phyloP scores from a whole-genome alignment of 2,797 vertebrate genomes.

The Silurus aristotelis region DNA sequence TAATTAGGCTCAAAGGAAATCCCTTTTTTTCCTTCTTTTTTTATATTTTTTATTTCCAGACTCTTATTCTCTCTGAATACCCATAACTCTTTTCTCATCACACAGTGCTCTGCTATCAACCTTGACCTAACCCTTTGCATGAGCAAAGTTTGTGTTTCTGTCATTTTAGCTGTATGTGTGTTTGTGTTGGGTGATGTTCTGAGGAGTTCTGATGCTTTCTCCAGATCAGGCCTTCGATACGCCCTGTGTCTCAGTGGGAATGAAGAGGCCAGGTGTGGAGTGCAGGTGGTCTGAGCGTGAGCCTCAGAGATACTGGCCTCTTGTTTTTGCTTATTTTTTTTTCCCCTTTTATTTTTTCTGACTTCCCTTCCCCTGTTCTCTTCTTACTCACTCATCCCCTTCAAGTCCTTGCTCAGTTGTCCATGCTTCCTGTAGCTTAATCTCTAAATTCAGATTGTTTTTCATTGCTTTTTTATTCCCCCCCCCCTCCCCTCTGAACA shows the following conservation, averaged over 20 bases:
- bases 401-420: constrained; percentile 15
- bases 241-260: constrained; percentile 44
- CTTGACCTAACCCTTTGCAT: constrained; percentile 31
- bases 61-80: constrained; percentile 17
- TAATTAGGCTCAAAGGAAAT: constrained; percentile 69
- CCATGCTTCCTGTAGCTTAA: constrained; percentile 37
- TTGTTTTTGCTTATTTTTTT: constrained; percentile 18
- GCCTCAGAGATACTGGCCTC: constrained; percentile 61
- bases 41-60: constrained; percentile 7
- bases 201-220: constrained; percentile 66
- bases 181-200: constrained; percentile 51
- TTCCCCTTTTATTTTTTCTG: neutral
- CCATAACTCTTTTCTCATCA: constrained; percentile 30
- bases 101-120: constrained; percentile 17
- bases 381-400: constrained; percentile 35
- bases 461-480: constrained; percentile 17
- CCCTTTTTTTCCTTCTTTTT: constrained; percentile 47
- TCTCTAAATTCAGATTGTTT: constrained; percentile 46
- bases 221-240: constrained; percentile 71
- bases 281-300: constrained; percentile 72
- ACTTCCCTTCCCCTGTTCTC: constrained; percentile 22
- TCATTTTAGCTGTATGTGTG: constrained; percentile 41
- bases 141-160: constrained; percentile 44
- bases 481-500: constrained; percentile 58
- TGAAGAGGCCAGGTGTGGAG: constrained; percentile 70